A percentile compares a stretch with the other conserved stretches of the same genome.
These are phyloP conservation scores for Bradypodion ventrale DNA, from an alignment of 2,797 vertebrate genomes.

Conservation along the genomic window DNA sequence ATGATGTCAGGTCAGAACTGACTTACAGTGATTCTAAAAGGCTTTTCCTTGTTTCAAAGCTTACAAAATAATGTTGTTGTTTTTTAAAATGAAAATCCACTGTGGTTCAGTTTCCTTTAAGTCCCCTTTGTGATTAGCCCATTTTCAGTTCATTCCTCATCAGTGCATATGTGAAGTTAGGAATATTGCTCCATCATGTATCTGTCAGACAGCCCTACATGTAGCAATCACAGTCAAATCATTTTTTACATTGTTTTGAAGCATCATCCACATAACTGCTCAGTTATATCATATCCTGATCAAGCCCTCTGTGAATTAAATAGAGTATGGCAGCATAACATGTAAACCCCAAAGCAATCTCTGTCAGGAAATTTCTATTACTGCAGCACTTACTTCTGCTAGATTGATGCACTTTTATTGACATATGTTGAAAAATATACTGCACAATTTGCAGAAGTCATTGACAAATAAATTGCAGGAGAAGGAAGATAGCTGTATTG, in stretches of 20 bases:
- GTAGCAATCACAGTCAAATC: background rate
- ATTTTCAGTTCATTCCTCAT: no score
- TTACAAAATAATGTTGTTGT: no score
- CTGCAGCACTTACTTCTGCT: slow-evolving; percentile 33
- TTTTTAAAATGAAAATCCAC: background rate
- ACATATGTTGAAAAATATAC: slow-evolving; percentile 30
- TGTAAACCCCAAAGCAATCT: background rate
- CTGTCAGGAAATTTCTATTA: background rate
- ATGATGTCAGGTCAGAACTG: no score
- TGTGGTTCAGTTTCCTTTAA: background rate
- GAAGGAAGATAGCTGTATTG: slow-evolving; percentile 16
- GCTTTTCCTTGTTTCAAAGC: no score
- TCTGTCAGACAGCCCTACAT: background rate
- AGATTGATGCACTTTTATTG: slow-evolving; percentile 46
- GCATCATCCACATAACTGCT: background rate
- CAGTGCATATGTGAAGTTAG: no score
- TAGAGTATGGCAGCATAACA: slow-evolving; percentile 14
- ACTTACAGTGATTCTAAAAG: no score
- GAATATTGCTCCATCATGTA: no score
- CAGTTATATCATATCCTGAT: slow-evolving; percentile 2
- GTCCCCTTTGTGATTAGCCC: no score
- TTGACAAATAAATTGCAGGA: slow-evolving; percentile 44
- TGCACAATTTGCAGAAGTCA: slow-evolving; percentile 39
- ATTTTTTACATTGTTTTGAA: background rate
- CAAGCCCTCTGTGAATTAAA: slow-evolving; percentile 7